Conservation (phyloP, 2,888 invertebrate species). For the Oscheius sp. region DNA sequence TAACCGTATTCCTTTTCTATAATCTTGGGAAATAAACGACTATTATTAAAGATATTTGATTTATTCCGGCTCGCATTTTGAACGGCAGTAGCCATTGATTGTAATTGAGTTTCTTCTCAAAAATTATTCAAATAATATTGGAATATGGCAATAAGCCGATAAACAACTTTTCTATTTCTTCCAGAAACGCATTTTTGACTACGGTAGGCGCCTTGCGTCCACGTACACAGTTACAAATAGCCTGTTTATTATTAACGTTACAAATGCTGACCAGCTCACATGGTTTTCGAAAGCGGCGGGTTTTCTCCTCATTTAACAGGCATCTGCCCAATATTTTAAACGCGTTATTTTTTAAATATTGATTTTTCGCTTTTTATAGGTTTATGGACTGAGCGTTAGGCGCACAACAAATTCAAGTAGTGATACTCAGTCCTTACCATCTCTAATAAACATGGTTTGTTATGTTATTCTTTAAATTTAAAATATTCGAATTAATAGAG, state of each 20-base stretch:
- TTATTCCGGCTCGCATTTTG: too few relatives aligned
- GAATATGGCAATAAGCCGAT: too few relatives aligned
- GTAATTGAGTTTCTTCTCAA: too few relatives aligned
- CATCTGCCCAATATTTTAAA: not conserved
- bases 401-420: not conserved
- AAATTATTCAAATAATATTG: too few relatives aligned
- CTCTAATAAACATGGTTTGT: conserved; percentile 11
- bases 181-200: not conserved
- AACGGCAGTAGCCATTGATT: too few relatives aligned
- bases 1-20: too few relatives aligned
- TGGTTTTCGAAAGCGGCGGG: not conserved
- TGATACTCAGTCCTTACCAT: not conserved
- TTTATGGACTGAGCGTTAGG: conserved; percentile 7
- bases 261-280: not conserved
- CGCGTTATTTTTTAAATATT: not conserved
- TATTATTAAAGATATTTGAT: too few relatives aligned
- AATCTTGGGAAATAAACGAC: too few relatives aligned
- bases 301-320: not conserved
- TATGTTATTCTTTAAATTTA: not conserved
- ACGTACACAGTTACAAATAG: not conserved
- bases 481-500: conserved; percentile 34
- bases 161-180: too few relatives aligned
- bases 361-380: conserved; percentile 13
- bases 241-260: not conserved
- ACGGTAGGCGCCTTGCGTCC: conserved; percentile 8